Base-by-base conservation (phyloP, 2,113 vertebrate genomes). In the Pluvialis apricaria region DNA sequence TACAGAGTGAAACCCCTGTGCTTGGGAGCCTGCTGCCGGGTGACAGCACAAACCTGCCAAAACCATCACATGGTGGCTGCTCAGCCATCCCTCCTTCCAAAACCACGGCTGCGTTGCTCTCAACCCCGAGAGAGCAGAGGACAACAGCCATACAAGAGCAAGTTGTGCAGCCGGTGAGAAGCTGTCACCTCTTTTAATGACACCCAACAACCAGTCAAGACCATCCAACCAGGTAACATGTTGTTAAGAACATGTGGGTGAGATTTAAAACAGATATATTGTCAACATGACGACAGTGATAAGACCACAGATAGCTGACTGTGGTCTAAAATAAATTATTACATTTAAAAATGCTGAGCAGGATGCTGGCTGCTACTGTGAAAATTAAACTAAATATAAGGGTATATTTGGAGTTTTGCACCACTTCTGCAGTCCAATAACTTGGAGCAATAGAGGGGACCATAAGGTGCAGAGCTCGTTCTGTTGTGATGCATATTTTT, bases 141-240 rank as follows among this genome's bases (percentile, higher is more conserved):
- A 90, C 71, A 80, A 25, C 66, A 79, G 15, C 58, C 2, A 0
- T 17, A 51, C 34, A 7, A 0, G 1, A 81, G 52, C 49, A 89
- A 78, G 55, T 45, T 19, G 28, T 60, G 49, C 75, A 60, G 52
- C 62, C 8, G 12, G 22, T 72, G 58, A 73, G 61, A 93, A 87
- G 68, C 45, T 88, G 87, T 90, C 89, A 86, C 68, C 88, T 94
- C 91, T 88, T 57, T 49, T 80, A 94, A 28, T 96, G 94, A 88
- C 54, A 76, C 13, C 26, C 72, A 96, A 89, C 89, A 95, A 92
- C 97, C 88, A 82, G 84, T 83, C 94, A 82, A 84, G 96, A 87
- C 96, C 91, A 94, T 68, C 84, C 91, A 97, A 86, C 87, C 95
- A 97, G 89, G 90, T 94, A 97, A 97, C 90, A 86, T 4, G 36